Evolutionary conservation across 1,140 invertebrate species (phyloP).

Genomic region (Daktulosphaira vitifoliae): DNA sequence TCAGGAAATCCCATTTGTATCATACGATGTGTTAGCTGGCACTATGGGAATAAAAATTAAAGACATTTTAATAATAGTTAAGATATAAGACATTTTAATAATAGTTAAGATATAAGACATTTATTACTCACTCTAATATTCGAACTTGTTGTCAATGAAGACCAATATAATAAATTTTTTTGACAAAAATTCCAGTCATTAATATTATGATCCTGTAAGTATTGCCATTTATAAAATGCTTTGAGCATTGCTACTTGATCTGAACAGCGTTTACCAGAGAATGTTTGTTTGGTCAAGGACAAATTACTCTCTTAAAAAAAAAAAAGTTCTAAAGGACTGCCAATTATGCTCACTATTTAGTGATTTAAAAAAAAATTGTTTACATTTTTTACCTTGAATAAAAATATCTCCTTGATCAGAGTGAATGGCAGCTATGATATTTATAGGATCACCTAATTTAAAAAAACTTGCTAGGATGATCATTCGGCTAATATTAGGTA

Average conservation of each 20-base stretch:
- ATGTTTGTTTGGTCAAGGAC: conserved; percentile 70
- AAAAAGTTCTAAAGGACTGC: too few relatives aligned
- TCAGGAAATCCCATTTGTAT: conserved; percentile 79
- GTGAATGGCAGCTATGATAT: conserved; percentile 76
- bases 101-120: not conserved
- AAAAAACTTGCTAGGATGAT: conserved; percentile 82
- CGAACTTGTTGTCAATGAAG: conserved; percentile 78
- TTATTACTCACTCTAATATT: conserved; percentile 61
- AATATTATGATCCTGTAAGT: conserved; percentile 61
- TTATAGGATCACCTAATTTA: conserved; percentile 75
- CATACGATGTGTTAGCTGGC: conserved; percentile 78
- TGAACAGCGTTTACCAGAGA: conserved; percentile 76
- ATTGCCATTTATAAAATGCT: conserved; percentile 85
- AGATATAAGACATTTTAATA: too few relatives aligned
- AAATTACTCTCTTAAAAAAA: too few relatives aligned
- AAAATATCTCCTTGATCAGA: too few relatives aligned
- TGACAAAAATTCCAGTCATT: conserved; percentile 74
- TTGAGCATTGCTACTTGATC: conserved; percentile 93
- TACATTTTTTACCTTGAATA: conserved; percentile 37
- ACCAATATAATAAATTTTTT: conserved; percentile 74
- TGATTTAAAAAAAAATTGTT: too few relatives aligned
- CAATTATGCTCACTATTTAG: too few relatives aligned
- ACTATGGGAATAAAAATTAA: conserved; percentile 46
- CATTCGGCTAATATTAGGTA: conserved; percentile 90
- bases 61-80: not conserved